These are phyloP conservation scores for Aphelinus certus DNA, from an alignment of 1,140 invertebrate genomes.

Conservation along the genomic window DNA sequence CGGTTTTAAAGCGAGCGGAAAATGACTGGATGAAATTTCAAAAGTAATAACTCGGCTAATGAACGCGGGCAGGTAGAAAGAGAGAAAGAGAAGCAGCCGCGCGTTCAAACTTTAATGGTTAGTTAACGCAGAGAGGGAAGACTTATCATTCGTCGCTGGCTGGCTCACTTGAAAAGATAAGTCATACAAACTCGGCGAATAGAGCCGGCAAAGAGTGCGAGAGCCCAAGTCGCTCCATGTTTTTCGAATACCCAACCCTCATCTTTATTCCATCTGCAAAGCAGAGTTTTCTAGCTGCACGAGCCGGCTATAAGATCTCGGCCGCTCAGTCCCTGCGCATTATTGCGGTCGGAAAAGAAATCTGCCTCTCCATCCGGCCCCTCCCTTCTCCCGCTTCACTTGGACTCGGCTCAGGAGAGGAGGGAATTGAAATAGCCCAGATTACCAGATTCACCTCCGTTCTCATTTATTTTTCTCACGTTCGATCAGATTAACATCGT, in stretches of 20 bases:
- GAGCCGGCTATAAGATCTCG: background rate
- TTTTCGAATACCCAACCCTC: slow-evolving; percentile 49
- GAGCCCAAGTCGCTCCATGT: slow-evolving; percentile 41
- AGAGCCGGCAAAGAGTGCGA: slow-evolving; percentile 15
- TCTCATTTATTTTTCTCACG: too few relatives aligned
- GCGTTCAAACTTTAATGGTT: slow-evolving; percentile 53
- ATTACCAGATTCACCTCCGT: too few relatives aligned
- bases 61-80: slow-evolving; percentile 35
- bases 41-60: slow-evolving; percentile 38
- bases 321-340: background rate
- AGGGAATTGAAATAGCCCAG: too few relatives aligned
- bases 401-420: too few relatives aligned
- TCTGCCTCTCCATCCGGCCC: too few relatives aligned
- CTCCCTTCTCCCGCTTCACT: too few relatives aligned
- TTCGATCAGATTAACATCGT: too few relatives aligned
- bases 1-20: slow-evolving; percentile 37
- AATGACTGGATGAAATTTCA: slow-evolving; percentile 32
- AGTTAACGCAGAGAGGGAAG: slow-evolving; percentile 48
- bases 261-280: slow-evolving; percentile 64
- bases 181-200: slow-evolving; percentile 49
- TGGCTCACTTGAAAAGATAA: slow-evolving; percentile 45
- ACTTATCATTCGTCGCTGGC: slow-evolving; percentile 49
- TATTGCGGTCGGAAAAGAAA: background rate
- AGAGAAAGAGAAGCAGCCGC: background rate
- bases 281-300: slow-evolving; percentile 23